Base-by-base conservation (phyloP, 2,797 vertebrate genomes). In the Chelon labrosus region DNA sequence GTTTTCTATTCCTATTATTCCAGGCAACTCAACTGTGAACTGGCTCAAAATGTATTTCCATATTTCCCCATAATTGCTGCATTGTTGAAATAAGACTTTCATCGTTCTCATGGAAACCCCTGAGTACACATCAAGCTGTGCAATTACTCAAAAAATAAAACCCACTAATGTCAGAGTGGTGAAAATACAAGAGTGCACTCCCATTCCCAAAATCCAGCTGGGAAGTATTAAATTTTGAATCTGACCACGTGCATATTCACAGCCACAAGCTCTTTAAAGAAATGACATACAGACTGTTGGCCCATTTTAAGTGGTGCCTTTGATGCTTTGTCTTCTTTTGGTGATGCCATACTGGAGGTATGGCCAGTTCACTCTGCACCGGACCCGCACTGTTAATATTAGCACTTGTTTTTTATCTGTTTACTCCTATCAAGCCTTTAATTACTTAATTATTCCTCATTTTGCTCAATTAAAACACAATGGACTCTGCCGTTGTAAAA, bases 361-460 rank as follows among this genome's bases (percentile, higher is more conserved):
- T 76, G 77, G 79, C 76, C 83, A 76, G 71, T 78, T 87, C 72
- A 73, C 75, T 75, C 55, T 82, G 73, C 79, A 85, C 59, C 75
- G 75, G 70, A 65, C 69, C 78, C 70, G 41, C 73, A 85, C 83
- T 88, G 83, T 84, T 89, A 90, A 90, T 86, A 83, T 89, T 72
- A 78, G 75, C 76, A 69, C 88, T 90, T 71, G 78, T 78, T 85
- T 88, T 91, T 92, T 90, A 93, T 94, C 90, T 92, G 86, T 94
- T 94, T 94, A 89, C 88, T 82, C 87, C 93, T 94, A 93, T 94
- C 92, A 88, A 85, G 85, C 56, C 79, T 91, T 94, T 94, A 94
- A 94, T 94, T 92, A 91, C 91, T 93, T 94, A 94, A 95, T 95
- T 94, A 94, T 94, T 95, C 94, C 92, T 94, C 92, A 94, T 94